These are phyloP conservation scores for Drosophila arizonae DNA, from an alignment of 1,140 invertebrate genomes.

Conservation along the genomic window DNA sequence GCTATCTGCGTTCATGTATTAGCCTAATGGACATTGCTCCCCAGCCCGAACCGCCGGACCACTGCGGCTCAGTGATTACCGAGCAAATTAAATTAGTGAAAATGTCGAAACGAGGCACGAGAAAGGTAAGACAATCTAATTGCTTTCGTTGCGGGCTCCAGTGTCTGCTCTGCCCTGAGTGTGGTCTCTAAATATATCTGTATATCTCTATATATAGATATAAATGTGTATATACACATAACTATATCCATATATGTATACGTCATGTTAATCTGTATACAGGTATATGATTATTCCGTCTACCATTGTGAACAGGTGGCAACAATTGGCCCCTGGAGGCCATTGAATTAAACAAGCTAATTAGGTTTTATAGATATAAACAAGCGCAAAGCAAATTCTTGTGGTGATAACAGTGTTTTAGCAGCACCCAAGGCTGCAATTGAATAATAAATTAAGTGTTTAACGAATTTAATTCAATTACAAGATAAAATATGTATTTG, in stretches of 20 bases:
- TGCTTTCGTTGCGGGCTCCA: constrained; percentile 28
- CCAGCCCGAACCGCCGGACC: constrained; percentile 1
- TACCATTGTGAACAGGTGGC: constrained; percentile 35
- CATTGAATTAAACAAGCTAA: constrained; percentile 68
- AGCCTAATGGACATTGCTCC: constrained; percentile 55
- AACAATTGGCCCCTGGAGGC: constrained; percentile 39
- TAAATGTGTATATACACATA: not conserved
- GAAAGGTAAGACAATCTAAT: constrained; percentile 67
- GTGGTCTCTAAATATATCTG: not conserved
- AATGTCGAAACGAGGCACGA: constrained; percentile 63
- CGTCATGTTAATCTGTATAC: not conserved
- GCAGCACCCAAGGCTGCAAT: constrained; percentile 32
- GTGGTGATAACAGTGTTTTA: not conserved
- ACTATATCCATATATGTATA: constrained; percentile 13
- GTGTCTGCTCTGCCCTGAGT: constrained; percentile 9
- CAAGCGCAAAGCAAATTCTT: constrained; percentile 25
- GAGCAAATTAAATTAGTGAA: constrained; percentile 75
- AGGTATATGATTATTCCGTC: constrained; percentile 4
- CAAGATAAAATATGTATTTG: not conserved
- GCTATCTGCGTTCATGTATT: constrained; percentile 38
- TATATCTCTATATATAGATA: not conserved
- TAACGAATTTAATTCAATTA: not conserved
- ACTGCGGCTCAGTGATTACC: constrained; percentile 60
- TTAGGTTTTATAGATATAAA: constrained; percentile 61
- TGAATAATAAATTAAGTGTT: too few species aligned